These are phyloP conservation scores for Lophura nycthemera DNA, from an alignment of 2,113 vertebrate species.

Conservation along the genomic window DNA sequence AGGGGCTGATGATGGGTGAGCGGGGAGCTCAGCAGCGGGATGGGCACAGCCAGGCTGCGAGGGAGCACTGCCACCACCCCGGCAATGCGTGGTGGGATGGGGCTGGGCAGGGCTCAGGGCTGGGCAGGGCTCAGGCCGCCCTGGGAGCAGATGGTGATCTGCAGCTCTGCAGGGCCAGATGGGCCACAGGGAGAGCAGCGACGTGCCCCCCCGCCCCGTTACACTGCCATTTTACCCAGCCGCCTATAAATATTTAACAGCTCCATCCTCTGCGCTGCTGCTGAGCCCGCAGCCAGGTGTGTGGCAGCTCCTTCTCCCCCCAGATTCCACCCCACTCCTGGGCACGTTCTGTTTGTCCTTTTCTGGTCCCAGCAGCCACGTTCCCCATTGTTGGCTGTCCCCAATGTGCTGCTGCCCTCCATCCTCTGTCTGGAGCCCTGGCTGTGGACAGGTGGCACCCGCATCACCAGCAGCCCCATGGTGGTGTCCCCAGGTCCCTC, in stretches of 20 bases:
- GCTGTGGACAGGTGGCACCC: rapidly evolving
- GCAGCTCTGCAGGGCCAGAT: background rate
- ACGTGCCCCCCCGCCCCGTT: rapidly evolving
- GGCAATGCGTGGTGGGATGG: no score
- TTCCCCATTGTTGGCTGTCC: background rate
- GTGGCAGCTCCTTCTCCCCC: background rate
- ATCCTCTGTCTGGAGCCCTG: rapidly evolving
- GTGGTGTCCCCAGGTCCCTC: rapidly evolving
- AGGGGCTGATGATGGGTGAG: background rate
- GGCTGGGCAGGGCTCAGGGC: no score
- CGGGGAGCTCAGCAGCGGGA: no score
- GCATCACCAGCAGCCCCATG: rapidly evolving
- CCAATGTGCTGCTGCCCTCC: rapidly evolving
- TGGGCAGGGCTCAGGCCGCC: no score
- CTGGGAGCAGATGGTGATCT: conserved; percentile 34
- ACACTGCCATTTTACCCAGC: background rate
- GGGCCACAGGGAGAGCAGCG: background rate
- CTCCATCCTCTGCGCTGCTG: background rate
- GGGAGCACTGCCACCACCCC: no score
- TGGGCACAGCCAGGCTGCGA: no score
- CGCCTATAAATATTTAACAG: background rate
- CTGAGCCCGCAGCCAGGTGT: background rate
- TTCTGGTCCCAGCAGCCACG: background rate
- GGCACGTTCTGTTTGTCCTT: background rate
- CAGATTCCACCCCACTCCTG: background rate